A percentile compares a stretch with the other conserved stretches of the same genome.
phyloP scores from a whole-genome alignment of 2,797 vertebrate species.

The Poeciliopsis paucimaculata region DNA sequence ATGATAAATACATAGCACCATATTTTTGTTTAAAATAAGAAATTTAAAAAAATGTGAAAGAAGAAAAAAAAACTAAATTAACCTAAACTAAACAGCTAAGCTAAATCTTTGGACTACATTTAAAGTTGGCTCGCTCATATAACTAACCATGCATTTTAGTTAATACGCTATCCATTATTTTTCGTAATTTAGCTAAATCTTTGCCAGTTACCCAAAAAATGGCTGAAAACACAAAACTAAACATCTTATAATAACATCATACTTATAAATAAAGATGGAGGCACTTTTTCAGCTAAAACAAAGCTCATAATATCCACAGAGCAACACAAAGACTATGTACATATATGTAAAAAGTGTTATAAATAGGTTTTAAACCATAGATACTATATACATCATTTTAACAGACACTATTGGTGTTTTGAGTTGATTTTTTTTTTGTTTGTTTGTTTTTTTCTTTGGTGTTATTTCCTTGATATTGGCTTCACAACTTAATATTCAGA shows the following conservation, averaged over 20 bases:
- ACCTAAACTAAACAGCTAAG: constrained; percentile 37
- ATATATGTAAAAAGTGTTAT: constrained; percentile 99
- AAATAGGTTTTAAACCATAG: constrained; percentile 99
- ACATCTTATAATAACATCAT: constrained; percentile 81
- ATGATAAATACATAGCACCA: constrained; percentile 99
- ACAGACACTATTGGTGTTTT: constrained; percentile 86
- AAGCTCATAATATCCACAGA: constrained; percentile 86
- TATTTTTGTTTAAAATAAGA: constrained; percentile 82
- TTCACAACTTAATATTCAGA: constrained; percentile 48
- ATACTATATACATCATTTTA: constrained; percentile 99
- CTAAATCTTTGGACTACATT: constrained; percentile 63
- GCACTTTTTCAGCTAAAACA: constrained; percentile 89
- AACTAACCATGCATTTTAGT: constrained; percentile 82
- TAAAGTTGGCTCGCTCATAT: constrained; percentile 47
- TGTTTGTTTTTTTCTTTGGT: constrained; percentile 58
- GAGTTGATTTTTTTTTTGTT: constrained; percentile 46
- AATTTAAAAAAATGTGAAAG: constrained; percentile 71
- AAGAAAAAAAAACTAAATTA: constrained; percentile 53
- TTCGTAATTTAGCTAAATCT: constrained; percentile 48
- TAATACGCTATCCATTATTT: constrained; percentile 70
- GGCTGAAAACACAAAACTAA: constrained; percentile 58
- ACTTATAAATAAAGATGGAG: constrained; percentile 89
- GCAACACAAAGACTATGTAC: constrained; percentile 99
- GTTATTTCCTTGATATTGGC: constrained; percentile 43
- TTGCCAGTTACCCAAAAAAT: constrained; percentile 73